Percentiles rank a stretch among this genome's conserved stretches.
Evolutionary conservation across 2,113 vertebrate genomes (phyloP).

Genomic region (Macrotus californicus): DNA sequence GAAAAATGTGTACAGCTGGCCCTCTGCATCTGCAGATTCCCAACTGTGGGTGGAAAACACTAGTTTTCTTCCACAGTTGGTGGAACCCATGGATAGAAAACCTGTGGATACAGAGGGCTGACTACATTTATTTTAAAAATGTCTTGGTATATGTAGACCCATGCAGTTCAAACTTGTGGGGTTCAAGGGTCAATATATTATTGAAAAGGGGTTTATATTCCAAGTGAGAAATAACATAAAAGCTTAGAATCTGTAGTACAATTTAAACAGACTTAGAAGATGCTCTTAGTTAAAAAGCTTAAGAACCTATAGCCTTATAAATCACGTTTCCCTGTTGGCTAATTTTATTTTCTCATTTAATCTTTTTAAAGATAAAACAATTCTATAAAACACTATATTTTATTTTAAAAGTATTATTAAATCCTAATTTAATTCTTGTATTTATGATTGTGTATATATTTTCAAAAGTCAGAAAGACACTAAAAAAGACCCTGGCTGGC

Average conservation of each 20-base stretch:
- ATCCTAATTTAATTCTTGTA: not conserved
- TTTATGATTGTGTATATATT: not conserved
- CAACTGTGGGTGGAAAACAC: not conserved
- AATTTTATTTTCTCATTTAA: not conserved
- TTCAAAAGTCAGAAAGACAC: not conserved
- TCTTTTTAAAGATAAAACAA: not conserved
- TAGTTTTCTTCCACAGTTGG: not conserved
- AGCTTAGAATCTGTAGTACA: not conserved
- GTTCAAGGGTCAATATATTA: not conserved
- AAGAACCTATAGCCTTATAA: not conserved
- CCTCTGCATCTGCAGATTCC: not conserved
- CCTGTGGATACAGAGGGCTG: not conserved
- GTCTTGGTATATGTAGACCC: not conserved
- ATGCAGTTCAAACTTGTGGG: not conserved
- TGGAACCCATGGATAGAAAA: not conserved
- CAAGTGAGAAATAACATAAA: not conserved
- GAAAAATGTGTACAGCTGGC: not conserved
- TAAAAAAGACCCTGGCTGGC: too few relatives aligned
- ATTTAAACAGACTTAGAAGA: not conserved
- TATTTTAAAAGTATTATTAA: slow-evolving; percentile 5
- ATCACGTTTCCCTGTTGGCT: not conserved
- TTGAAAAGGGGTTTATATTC: not conserved
- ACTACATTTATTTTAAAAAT: not conserved
- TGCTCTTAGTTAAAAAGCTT: not conserved
- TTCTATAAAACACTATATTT: not conserved